phyloP scores from a whole-genome alignment of 2,113 vertebrate species.

The Crotalus helleri region DNA sequence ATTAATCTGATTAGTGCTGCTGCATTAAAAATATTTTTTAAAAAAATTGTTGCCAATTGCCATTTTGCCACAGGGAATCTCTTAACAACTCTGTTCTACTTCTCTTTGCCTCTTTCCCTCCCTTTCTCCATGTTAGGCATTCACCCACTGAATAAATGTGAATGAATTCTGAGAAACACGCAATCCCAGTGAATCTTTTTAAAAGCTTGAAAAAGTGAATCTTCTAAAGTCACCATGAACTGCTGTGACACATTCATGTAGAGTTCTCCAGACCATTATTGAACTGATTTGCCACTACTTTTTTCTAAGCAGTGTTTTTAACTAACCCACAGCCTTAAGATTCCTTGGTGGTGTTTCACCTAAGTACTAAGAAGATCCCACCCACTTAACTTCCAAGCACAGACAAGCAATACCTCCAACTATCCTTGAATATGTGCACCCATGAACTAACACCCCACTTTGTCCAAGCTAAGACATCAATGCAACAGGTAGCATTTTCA shows the following conservation, averaged over 20 bases:
- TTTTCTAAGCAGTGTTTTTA: background rate
- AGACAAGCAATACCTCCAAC: background rate
- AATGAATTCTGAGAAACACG: background rate
- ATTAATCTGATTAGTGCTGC: background rate
- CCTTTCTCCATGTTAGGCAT: background rate
- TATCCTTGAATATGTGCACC: too few relatives aligned
- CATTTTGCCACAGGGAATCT: background rate
- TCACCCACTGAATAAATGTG: background rate
- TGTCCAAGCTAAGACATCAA: background rate
- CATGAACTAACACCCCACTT: background rate
- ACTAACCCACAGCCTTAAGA: background rate
- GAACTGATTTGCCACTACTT: background rate
- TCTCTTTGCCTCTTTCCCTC: background rate
- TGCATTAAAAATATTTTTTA: background rate
- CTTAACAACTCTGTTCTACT: background rate
- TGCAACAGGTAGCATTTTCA: background rate
- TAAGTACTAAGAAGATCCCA: background rate
- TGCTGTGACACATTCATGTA: background rate
- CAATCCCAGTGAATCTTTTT: background rate
- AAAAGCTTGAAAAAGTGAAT: background rate
- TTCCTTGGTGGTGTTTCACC: background rate
- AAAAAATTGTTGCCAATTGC: background rate
- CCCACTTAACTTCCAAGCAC: background rate
- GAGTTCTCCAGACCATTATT: background rate
- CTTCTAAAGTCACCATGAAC: background rate